A percentile compares a stretch with the other conserved stretches of the same genome.
These are phyloP conservation scores for Fratercula arctica DNA, from an alignment of 2,797 vertebrate species.

Conservation along the genomic window DNA sequence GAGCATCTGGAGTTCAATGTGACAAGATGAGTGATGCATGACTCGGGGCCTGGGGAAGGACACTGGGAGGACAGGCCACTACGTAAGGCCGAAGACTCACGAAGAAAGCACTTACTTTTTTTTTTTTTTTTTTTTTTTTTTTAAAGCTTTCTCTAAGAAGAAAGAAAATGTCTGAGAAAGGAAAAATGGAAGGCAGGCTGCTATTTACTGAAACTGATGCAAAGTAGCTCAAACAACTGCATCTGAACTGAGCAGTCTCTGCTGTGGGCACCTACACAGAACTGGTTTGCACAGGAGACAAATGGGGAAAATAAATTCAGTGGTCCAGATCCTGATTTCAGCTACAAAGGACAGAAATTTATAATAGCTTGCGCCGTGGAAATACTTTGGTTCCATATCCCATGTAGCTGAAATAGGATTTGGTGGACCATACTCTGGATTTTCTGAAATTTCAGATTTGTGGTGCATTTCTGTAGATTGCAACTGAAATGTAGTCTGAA, in stretches of 20 bases:
- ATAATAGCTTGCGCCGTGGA: background rate
- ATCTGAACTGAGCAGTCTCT: constrained; percentile 17
- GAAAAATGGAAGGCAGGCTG: background rate
- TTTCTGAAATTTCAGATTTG: constrained; percentile 23
- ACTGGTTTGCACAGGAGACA: constrained; percentile 18
- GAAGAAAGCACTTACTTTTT: constrained; percentile 69
- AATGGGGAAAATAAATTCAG: constrained; percentile 47
- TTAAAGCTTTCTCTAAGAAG: constrained; percentile 57
- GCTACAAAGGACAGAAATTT: background rate
- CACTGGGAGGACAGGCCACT: constrained; percentile 93
- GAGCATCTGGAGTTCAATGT: constrained; percentile 99
- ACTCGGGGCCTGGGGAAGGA: constrained; percentile 94
- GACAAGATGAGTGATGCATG: constrained; percentile 98
- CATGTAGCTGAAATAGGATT: background rate
- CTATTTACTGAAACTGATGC: constrained; percentile 57
- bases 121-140: constrained; percentile 12
- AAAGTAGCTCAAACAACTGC: constrained; percentile 58
- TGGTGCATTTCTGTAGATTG: background rate
- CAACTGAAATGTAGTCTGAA: background rate
- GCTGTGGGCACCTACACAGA: background rate
- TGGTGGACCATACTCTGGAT: background rate
- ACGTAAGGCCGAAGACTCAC: constrained; percentile 80
- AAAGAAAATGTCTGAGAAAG: constrained; percentile 39
- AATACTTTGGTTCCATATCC: background rate
- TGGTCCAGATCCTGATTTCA: constrained; percentile 24